Percentiles rank a stretch among this genome's conserved stretches.
phyloP scores from a whole-genome alignment of 2,113 vertebrate genomes.

The Larimichthys polyactis region DNA sequence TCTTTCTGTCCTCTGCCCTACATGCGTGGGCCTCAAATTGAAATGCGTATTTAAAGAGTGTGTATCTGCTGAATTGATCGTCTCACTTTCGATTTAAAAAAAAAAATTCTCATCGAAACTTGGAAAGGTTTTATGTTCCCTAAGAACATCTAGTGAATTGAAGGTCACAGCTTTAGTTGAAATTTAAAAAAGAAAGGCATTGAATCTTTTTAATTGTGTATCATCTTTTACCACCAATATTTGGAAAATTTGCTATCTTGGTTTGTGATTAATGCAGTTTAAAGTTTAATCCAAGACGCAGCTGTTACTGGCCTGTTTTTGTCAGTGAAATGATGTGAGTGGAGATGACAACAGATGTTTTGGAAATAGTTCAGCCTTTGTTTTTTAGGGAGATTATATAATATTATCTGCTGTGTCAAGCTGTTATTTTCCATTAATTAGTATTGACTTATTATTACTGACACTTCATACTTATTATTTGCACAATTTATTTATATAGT shows the following conservation, averaged over 20 bases:
- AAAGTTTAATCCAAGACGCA: not conserved
- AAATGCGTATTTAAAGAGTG: slow-evolving; percentile 10
- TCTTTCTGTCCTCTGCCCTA: slow-evolving; percentile 28
- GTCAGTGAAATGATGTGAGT: slow-evolving; percentile 25
- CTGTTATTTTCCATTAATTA: not conserved
- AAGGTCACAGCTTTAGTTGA: not conserved
- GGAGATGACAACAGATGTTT: slow-evolving; percentile 23
- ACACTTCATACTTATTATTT: too few relatives aligned
- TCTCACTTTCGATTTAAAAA: not conserved
- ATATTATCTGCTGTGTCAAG: too few relatives aligned
- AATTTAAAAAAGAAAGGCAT: not conserved
- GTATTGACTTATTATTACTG: too few relatives aligned
- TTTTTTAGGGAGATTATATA: not conserved
- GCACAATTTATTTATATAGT: too few relatives aligned
- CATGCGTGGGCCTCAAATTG: slow-evolving; percentile 5
- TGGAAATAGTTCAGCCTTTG: slow-evolving; percentile 12
- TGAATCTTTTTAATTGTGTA: not conserved
- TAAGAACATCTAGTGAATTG: not conserved
- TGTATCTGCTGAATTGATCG: not conserved
- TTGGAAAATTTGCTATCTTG: not conserved
- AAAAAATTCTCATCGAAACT: not conserved
- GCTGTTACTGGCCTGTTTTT: not conserved
- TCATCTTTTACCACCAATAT: not conserved
- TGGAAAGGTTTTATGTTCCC: not conserved
- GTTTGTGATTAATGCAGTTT: not conserved